A percentile compares a stretch with the other conserved stretches of the same genome.
Evolutionary conservation across 2,888 invertebrate genomes (phyloP).

Genomic region (Nycteola revayana): DNA sequence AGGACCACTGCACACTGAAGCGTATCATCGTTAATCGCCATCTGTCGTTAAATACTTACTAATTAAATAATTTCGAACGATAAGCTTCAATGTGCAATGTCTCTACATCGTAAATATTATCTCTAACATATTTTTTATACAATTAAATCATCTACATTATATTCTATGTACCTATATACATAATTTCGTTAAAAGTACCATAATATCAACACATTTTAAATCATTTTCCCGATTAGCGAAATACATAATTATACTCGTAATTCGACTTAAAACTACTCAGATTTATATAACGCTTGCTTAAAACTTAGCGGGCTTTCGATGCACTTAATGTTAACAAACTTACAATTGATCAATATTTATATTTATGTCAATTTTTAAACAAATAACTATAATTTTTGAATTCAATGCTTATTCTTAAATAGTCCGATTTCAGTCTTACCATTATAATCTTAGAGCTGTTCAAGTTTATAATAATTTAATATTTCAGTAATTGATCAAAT

Average conservation of each 20-base stretch:
- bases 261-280: constrained; percentile 46
- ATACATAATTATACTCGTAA: constrained; percentile 19
- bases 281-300: constrained; percentile 29
- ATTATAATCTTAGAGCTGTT: not conserved
- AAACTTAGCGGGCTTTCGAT: constrained; percentile 17
- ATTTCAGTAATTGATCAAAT: too few species aligned
- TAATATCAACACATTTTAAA: constrained; percentile 59
- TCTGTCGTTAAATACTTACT: constrained; percentile 7
- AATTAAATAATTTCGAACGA: constrained; percentile 13
- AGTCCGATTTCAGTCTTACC: not conserved
- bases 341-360: not conserved
- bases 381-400: not conserved
- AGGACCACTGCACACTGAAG: constrained; percentile 29
- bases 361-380: not conserved
- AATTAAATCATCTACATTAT: constrained; percentile 32
- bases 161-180: constrained; percentile 58
- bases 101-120: constrained; percentile 25
- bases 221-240: constrained; percentile 31
- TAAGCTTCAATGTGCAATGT: constrained; percentile 26
- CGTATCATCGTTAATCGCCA: constrained; percentile 19
- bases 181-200: constrained; percentile 56
- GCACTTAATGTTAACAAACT: constrained; percentile 8
- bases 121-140: constrained; percentile 37
- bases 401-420: constrained; percentile 1
- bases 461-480: too few species aligned